A percentile compares a stretch with the other conserved stretches of the same genome.
Conservation (phyloP, 2,113 vertebrate species). For the Cinclus cinclus region DNA sequence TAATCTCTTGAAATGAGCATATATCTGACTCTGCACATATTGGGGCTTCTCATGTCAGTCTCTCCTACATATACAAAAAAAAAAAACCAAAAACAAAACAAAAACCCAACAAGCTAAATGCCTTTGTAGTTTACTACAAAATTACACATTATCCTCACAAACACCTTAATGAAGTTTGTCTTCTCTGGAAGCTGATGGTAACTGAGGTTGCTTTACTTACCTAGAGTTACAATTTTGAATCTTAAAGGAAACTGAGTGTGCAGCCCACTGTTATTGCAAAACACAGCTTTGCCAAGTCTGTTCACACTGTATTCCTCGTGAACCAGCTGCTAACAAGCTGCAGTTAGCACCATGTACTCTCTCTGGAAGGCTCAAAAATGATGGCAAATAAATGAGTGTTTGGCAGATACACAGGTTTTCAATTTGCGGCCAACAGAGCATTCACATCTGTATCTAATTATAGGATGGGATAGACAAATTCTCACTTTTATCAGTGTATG, state of each 20-base stretch:
- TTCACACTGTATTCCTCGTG: neutral
- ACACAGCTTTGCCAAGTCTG: neutral
- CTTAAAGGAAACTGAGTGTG: neutral
- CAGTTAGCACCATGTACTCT: neutral
- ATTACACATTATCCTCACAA: neutral
- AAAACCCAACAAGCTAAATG: neutral
- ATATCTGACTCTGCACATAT: neutral
- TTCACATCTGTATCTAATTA: neutral
- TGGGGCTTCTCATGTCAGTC: neutral
- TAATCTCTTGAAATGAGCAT: neutral
- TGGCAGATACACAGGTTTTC: neutral
- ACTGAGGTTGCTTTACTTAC: neutral
- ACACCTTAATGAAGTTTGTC: neutral
- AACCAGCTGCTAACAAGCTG: neutral
- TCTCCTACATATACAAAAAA: neutral
- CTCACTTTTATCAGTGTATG: neutral
- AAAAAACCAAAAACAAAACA: no score
- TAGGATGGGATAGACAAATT: neutral
- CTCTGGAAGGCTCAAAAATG: neutral
- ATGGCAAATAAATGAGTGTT: neutral
- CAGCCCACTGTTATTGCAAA: neutral
- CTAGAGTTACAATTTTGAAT: neutral
- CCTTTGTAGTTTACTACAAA: neutral
- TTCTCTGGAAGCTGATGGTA: neutral
- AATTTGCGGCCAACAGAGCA: neutral